Conservation (phyloP, 2,797 vertebrate species). For the Chaetodon trifasciatus region DNA sequence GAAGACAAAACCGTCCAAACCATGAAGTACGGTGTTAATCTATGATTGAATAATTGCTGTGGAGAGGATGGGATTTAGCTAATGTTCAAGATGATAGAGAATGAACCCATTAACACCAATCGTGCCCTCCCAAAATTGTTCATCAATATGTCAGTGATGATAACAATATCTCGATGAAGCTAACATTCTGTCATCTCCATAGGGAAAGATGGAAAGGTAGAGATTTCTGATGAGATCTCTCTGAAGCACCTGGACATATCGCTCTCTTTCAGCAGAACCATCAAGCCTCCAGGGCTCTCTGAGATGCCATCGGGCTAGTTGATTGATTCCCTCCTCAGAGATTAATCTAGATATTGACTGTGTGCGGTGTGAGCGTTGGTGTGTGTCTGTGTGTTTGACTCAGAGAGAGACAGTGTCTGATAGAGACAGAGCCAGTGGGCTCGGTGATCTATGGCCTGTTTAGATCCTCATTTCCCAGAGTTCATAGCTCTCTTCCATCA, state of each 20-base stretch:
- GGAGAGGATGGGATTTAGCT: neutral
- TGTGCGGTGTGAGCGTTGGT: slow-evolving; percentile 49
- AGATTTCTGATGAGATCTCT: slow-evolving; percentile 60
- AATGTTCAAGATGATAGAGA: neutral
- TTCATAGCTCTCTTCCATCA: slow-evolving; percentile 81
- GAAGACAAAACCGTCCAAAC: neutral
- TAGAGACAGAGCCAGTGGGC: slow-evolving; percentile 65
- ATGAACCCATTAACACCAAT: neutral
- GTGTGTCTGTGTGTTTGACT: slow-evolving; percentile 46
- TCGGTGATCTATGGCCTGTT: slow-evolving; percentile 82
- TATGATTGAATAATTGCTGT: neutral
- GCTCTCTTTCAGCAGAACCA: slow-evolving; percentile 68
- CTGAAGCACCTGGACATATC: slow-evolving; percentile 63
- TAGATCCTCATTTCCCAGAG: slow-evolving; percentile 82
- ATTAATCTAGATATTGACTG: slow-evolving; percentile 79
- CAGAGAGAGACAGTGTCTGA: slow-evolving; percentile 50
- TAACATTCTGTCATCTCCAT: slow-evolving; percentile 51
- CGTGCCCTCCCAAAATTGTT: neutral
- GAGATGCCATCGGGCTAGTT: slow-evolving; percentile 49
- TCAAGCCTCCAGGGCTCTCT: slow-evolving; percentile 58
- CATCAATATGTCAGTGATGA: slow-evolving; percentile 37
- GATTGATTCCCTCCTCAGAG: slow-evolving; percentile 81
- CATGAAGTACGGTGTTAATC: neutral
- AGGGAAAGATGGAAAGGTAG: slow-evolving; percentile 49
- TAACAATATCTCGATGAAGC: slow-evolving; percentile 44